These are phyloP conservation scores for Reticulitermes lucifugus DNA, from an alignment of 2,888 invertebrate genomes.

Conservation along the genomic window DNA sequence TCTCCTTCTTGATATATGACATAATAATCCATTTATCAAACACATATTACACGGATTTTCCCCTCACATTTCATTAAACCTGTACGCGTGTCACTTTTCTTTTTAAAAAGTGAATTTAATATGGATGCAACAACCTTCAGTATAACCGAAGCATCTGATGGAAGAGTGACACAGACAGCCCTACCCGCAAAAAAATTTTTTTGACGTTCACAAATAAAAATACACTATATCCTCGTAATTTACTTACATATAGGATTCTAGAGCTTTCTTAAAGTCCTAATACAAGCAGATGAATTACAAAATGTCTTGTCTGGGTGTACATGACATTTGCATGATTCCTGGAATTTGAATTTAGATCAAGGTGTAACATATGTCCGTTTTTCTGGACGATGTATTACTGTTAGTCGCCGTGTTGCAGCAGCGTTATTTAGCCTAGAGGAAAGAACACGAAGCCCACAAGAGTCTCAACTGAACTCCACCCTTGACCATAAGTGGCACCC, in stretches of 20 bases:
- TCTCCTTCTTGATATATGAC: not conserved
- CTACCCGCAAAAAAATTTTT: too few relatives aligned
- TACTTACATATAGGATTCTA: too few relatives aligned
- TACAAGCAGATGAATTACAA: too few relatives aligned
- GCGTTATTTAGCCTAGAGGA: not conserved
- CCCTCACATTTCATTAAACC: not conserved
- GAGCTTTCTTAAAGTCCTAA: too few relatives aligned
- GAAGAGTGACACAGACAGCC: too few relatives aligned
- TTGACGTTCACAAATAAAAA: too few relatives aligned
- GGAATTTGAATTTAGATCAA: not conserved
- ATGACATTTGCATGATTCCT: not conserved
- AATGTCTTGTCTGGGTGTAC: not conserved
- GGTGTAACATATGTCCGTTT: not conserved
- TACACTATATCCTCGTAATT: too few relatives aligned
- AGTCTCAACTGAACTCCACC: not conserved
- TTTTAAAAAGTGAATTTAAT: slow-evolving; percentile 5
- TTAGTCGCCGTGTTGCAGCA: slow-evolving; percentile 11
- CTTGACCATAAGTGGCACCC: slow-evolving; percentile 14
- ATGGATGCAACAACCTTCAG: slow-evolving; percentile 11
- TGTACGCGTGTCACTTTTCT: not conserved
- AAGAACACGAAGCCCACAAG: not conserved
- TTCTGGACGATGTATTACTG: not conserved
- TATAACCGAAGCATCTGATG: not conserved
- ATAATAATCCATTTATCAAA: not conserved
- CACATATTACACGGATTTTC: not conserved